Percentiles rank a stretch among this genome's conserved stretches.
Evolutionary conservation across 92 coral and sea anemone species (phyloP).

Genomic region (Virgularia gustaviana): DNA sequence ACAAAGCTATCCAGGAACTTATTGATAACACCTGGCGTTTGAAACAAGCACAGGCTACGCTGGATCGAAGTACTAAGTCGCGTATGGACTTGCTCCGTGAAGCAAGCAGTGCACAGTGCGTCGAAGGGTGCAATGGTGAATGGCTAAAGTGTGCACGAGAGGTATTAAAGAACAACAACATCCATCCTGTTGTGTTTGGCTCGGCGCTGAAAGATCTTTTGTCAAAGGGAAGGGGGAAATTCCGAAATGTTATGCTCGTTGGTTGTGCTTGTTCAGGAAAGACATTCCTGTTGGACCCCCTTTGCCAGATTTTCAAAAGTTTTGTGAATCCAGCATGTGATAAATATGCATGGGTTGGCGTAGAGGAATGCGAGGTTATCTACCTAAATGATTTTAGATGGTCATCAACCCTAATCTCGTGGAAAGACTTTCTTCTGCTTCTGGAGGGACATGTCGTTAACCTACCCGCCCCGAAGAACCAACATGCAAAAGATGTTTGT

Average conservation of each 20-base stretch:
- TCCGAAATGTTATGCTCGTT: constrained; percentile 46
- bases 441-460: constrained; percentile 57
- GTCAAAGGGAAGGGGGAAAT: constrained; percentile 47
- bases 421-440: constrained; percentile 60
- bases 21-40: constrained; percentile 36
- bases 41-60: constrained; percentile 19
- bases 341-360: constrained; percentile 57
- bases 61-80: constrained; percentile 19
- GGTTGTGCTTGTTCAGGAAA: constrained; percentile 46
- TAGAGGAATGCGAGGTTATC: constrained; percentile 47
- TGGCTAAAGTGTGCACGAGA: constrained; percentile 51
- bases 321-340: constrained; percentile 50
- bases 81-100: constrained; percentile 30
- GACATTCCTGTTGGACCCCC: constrained; percentile 34
- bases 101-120: constrained; percentile 21
- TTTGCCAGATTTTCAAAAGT: constrained; percentile 29
- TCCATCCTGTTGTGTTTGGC: constrained; percentile 12
- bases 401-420: constrained; percentile 41
- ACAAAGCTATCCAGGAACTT: constrained; percentile 26
- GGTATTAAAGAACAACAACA: constrained; percentile 42
- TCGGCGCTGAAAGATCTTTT: constrained; percentile 38
- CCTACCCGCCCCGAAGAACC: constrained; percentile 60
- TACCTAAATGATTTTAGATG: constrained; percentile 54
- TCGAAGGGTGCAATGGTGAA: constrained; percentile 20
- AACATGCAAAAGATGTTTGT: constrained; percentile 54